Conservation (phyloP, 2,113 vertebrate genomes). For the Gyps fulvus region DNA sequence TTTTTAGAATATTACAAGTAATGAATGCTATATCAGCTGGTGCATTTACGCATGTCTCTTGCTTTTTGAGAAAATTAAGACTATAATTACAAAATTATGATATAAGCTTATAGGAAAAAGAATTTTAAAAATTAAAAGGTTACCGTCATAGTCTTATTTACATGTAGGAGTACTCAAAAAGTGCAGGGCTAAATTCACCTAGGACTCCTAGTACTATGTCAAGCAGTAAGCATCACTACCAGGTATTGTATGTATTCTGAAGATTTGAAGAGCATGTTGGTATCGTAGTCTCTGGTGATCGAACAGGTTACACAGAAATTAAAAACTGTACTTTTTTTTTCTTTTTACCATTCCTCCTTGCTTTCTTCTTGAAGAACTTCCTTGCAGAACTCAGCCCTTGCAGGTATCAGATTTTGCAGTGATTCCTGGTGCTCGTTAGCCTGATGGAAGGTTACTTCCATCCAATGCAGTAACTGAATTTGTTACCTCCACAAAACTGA, state of each 20-base stretch:
- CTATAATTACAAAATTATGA: background rate
- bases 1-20: background rate
- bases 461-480: background rate
- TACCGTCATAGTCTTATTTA: background rate
- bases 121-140: background rate
- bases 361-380: background rate
- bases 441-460: background rate
- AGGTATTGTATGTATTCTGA: background rate
- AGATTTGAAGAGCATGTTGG: background rate
- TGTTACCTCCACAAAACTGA: background rate
- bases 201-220: background rate
- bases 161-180: background rate
- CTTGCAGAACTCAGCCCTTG: background rate
- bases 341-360: background rate
- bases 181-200: background rate
- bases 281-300: background rate
- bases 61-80: background rate
- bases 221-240: background rate
- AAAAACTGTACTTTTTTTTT: background rate
- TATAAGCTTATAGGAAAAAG: background rate
- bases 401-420: background rate
- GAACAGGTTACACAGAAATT: background rate
- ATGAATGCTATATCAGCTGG: background rate
- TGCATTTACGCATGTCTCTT: background rate
- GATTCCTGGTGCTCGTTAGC: background rate